Percentiles rank a stretch among this genome's conserved stretches.
Conservation (phyloP, 2,113 vertebrate genomes). For the human (Homo sapiens) region DNA sequence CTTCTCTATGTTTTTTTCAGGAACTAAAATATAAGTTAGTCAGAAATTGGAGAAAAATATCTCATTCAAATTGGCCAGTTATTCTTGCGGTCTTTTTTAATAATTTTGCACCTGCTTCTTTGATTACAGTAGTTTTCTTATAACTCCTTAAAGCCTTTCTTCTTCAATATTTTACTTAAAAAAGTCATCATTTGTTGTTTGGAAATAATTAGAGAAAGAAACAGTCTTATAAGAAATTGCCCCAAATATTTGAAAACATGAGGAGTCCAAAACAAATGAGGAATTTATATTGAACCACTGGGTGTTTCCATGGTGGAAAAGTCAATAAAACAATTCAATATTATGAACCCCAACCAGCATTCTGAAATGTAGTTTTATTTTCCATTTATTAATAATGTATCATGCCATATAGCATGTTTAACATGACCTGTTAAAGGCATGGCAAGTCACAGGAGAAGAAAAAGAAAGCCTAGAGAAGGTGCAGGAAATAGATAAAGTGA, state of each 20-base stretch:
- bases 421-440: not conserved
- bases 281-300: not conserved
- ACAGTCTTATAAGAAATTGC: not conserved
- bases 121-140: not conserved
- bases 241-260: slow-evolving; percentile 6
- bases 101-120: not conserved
- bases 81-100: not conserved
- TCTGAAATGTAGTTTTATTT: slow-evolving; percentile 13
- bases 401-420: not conserved
- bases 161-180: slow-evolving; percentile 34
- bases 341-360: not conserved
- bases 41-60: not conserved
- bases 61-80: not conserved
- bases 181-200: not conserved
- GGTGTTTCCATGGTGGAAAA: not conserved
- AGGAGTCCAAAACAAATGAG: not conserved
- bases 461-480: not conserved
- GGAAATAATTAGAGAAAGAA: not conserved
- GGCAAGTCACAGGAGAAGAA: not conserved
- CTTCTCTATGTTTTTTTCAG: not conserved
- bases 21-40: slow-evolving; percentile 1
- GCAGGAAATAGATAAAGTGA: slow-evolving; percentile 47
- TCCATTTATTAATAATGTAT: not conserved
- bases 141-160: not conserved
- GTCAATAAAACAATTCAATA: not conserved